phyloP scores from a whole-genome alignment of 2,888 invertebrate species.

The Acleris cristana region DNA sequence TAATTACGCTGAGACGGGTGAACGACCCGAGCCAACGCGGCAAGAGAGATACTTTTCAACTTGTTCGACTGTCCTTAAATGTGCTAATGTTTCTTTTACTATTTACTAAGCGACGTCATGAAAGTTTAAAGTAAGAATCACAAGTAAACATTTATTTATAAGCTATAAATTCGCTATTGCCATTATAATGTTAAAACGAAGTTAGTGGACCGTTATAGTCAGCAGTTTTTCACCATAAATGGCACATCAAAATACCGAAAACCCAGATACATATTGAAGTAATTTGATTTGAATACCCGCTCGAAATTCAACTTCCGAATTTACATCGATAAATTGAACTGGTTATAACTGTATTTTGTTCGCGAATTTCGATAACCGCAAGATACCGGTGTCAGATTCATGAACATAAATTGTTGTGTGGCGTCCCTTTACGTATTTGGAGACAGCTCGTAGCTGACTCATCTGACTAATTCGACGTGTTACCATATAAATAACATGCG shows the following conservation, averaged over 20 bases:
- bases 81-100: constrained; percentile 4
- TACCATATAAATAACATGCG: constrained; percentile 30
- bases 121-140: not conserved
- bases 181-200: constrained; percentile 20
- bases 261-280: constrained; percentile 18
- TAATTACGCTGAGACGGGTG: constrained; percentile 77
- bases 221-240: constrained; percentile 15
- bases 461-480: constrained; percentile 20
- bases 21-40: constrained; percentile 60
- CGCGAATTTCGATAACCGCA: constrained; percentile 23
- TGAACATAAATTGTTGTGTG: constrained; percentile 10
- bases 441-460: constrained; percentile 32
- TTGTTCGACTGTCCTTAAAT: constrained; percentile 29
- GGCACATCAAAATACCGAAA: not conserved
- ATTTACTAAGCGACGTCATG: constrained; percentile 6
- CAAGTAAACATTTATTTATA: not conserved
- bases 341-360: constrained; percentile 33
- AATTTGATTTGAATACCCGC: constrained; percentile 18
- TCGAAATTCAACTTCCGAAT: constrained; percentile 13
- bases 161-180: constrained; percentile 6
- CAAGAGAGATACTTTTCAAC: constrained; percentile 47
- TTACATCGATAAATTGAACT: constrained; percentile 23
- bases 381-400: constrained; percentile 14
- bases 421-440: constrained; percentile 10
- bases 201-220: constrained; percentile 20